phyloP scores from a whole-genome alignment of 2,113 vertebrate genomes.

The Scopus umbretta region DNA sequence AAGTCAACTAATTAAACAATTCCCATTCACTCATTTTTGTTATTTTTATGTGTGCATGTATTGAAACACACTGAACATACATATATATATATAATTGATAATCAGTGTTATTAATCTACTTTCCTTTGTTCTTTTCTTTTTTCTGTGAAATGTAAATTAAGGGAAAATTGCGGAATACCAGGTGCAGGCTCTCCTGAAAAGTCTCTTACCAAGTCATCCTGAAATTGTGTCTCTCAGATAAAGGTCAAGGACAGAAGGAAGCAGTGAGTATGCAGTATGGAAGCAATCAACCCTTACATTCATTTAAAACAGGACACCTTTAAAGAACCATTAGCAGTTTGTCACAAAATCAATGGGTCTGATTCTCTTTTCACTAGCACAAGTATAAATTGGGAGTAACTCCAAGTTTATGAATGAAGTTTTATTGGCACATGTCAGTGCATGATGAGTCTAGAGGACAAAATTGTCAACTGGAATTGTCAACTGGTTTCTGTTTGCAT shows the following conservation, averaged over 20 bases:
- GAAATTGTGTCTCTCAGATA: not conserved
- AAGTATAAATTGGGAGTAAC: not conserved
- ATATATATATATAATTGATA: not conserved
- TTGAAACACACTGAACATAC: not conserved
- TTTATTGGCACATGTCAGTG: not conserved
- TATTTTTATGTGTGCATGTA: not conserved
- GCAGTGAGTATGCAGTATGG: not conserved
- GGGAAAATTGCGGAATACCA: not conserved
- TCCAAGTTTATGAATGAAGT: constrained; percentile 11
- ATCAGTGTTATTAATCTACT: not conserved
- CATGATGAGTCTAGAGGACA: not conserved
- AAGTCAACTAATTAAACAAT: not conserved
- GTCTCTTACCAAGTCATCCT: not conserved
- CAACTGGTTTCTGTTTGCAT: not conserved
- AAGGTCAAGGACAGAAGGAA: constrained; percentile 32
- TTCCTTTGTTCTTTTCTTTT: not conserved
- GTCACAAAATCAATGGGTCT: constrained; percentile 10
- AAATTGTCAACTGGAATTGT: not conserved
- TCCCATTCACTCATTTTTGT: not conserved
- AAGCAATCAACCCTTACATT: constrained; percentile 20
- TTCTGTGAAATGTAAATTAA: not conserved
- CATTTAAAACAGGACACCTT: constrained; percentile 3
- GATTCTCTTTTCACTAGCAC: not conserved
- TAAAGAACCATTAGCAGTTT: not conserved
- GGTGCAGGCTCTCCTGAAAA: not conserved